A percentile compares a stretch with the other conserved stretches of the same genome.
Conservation (phyloP, 2,113 vertebrate genomes). For the Bubalus kerabau region DNA sequence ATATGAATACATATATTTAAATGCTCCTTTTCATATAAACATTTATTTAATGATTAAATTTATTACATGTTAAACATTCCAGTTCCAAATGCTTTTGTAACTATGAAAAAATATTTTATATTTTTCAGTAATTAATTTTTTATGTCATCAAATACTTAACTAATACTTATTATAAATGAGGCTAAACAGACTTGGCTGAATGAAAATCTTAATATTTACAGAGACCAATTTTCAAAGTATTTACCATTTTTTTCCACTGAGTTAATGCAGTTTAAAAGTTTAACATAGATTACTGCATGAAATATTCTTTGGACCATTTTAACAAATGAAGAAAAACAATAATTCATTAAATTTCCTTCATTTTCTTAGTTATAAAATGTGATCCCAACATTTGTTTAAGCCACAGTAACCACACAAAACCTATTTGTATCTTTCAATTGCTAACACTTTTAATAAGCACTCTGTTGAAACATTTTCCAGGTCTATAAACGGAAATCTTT, state of each 20-base stretch:
- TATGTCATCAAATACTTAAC: background rate
- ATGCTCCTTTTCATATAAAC: background rate
- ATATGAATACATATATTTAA: background rate
- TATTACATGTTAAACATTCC: background rate
- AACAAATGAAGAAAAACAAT: background rate
- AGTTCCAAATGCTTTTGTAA: background rate
- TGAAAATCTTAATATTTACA: background rate
- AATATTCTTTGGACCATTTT: background rate
- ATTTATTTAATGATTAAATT: slow-evolving; percentile 23
- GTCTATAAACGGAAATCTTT: slow-evolving; percentile 71
- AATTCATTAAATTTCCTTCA: background rate
- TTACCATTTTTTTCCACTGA: background rate
- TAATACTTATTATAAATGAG: slow-evolving; percentile 8
- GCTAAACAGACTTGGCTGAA: background rate
- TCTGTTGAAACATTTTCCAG: slow-evolving; percentile 67
- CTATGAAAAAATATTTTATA: background rate
- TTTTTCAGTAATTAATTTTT: background rate
- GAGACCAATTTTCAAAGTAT: background rate
- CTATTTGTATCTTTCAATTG: slow-evolving; percentile 11
- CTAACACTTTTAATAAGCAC: slow-evolving; percentile 61
- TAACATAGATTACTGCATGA: background rate
- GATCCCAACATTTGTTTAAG: background rate
- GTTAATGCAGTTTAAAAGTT: background rate
- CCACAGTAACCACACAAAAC: background rate
- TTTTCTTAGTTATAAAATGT: background rate